Conservation (phyloP, 2,797 vertebrate species). For the Spatula versicolor region DNA sequence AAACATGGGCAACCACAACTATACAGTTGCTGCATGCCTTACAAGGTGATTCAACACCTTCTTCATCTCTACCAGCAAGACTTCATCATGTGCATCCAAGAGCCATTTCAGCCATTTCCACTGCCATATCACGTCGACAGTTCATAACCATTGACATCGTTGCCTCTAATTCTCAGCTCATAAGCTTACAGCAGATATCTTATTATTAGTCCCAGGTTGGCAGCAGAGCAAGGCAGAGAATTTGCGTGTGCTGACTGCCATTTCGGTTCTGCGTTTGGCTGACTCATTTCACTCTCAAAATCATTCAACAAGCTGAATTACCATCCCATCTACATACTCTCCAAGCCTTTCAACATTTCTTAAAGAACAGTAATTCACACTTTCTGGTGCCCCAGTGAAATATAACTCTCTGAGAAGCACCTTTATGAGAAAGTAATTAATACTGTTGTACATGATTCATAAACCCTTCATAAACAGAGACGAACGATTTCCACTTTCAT, state of each 20-base stretch:
- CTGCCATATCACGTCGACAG: neutral
- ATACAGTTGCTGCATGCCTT: neutral
- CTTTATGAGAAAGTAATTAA: neutral
- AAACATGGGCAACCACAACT: neutral
- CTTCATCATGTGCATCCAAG: neutral
- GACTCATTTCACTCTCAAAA: neutral
- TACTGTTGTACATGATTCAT: neutral
- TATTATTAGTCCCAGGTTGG: neutral
- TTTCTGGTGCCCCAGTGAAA: neutral
- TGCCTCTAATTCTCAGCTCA: neutral
- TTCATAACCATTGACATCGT: neutral
- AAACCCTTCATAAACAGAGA: neutral
- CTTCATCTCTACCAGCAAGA: neutral
- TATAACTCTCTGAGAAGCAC: neutral
- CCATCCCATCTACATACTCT: neutral
- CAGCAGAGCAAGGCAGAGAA: neutral
- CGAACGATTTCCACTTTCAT: neutral
- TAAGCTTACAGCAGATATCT: neutral
- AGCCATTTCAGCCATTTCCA: neutral
- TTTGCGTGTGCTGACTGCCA: neutral
- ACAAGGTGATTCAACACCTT: neutral
- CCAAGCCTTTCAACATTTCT: neutral
- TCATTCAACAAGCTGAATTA: neutral
- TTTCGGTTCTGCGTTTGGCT: neutral
- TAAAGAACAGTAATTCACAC: neutral